Evolutionary conservation across 2,113 vertebrate genomes (phyloP).

Genomic region (Colaptes auratus): DNA sequence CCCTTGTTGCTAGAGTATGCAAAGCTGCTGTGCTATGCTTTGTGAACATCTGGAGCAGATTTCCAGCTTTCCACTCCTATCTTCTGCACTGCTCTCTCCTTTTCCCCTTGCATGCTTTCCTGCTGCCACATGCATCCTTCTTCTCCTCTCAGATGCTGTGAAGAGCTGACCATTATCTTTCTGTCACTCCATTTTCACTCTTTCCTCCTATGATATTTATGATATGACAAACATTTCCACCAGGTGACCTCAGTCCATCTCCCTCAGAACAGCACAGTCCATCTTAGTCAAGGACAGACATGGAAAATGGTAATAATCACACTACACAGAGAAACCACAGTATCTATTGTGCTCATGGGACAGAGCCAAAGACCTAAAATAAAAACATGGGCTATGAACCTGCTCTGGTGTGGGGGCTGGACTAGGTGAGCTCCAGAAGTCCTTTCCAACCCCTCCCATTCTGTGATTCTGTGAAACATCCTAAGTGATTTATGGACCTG

Average conservation of each 20-base stretch:
- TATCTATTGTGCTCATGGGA: not conserved
- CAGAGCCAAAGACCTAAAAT: not conserved
- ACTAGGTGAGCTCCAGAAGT: too few species aligned
- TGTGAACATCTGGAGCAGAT: not conserved
- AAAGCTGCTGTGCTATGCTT: not conserved
- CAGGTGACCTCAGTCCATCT: not conserved
- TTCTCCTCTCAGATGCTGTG: not conserved
- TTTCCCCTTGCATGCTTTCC: not conserved
- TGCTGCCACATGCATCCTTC: not conserved
- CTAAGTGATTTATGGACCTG: not conserved
- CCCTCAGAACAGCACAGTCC: not conserved
- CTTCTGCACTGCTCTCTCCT: not conserved
- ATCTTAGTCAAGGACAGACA: not conserved
- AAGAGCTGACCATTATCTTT: not conserved
- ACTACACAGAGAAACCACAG: not conserved
- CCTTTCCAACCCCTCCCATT: too few species aligned
- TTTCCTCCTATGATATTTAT: not conserved
- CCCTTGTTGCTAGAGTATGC: not conserved
- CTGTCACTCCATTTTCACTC: not conserved
- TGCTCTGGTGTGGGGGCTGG: too few species aligned
- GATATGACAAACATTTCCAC: not conserved
- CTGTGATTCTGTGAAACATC: not conserved
- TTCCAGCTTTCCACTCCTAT: not conserved
- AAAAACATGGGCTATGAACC: not conserved
- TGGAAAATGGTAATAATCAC: not conserved